phyloP scores from a whole-genome alignment of 2,113 vertebrate species.

The Promerops cafer region DNA sequence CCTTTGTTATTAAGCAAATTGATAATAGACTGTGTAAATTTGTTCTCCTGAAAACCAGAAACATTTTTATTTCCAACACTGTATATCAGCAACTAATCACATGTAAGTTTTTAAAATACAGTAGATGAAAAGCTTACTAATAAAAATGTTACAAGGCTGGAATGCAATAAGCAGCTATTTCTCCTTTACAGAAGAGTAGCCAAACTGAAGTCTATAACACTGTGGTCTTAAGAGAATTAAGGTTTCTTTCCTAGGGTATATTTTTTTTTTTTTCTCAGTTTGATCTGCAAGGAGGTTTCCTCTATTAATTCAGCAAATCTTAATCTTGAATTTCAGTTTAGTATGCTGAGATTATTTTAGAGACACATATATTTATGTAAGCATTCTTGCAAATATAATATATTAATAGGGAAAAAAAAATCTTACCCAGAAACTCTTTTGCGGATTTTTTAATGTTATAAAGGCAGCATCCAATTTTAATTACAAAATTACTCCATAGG shows the following conservation, averaged over 20 bases:
- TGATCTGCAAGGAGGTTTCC: neutral
- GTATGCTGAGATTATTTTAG: neutral
- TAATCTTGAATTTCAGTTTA: neutral
- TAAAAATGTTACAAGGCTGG: neutral
- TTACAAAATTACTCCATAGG: neutral
- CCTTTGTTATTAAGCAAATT: neutral
- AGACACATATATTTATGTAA: neutral
- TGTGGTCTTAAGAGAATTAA: neutral
- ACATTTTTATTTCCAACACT: neutral
- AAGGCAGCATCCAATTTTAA: neutral
- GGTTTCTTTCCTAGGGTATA: neutral
- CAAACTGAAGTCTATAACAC: neutral
- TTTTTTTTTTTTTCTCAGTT: neutral
- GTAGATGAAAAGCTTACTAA: neutral
- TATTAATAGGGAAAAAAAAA: neutral
- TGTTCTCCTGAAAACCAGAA: neutral
- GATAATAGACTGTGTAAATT: neutral
- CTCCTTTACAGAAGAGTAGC: neutral
- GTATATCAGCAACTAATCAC: neutral
- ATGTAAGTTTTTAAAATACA: neutral
- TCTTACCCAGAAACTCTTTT: neutral
- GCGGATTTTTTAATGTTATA: neutral
- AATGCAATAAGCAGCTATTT: neutral
- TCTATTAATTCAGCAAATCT: neutral
- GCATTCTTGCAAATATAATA: neutral